Conservation (phyloP, 2,888 invertebrate species). For the Lochmaea crataegi region DNA sequence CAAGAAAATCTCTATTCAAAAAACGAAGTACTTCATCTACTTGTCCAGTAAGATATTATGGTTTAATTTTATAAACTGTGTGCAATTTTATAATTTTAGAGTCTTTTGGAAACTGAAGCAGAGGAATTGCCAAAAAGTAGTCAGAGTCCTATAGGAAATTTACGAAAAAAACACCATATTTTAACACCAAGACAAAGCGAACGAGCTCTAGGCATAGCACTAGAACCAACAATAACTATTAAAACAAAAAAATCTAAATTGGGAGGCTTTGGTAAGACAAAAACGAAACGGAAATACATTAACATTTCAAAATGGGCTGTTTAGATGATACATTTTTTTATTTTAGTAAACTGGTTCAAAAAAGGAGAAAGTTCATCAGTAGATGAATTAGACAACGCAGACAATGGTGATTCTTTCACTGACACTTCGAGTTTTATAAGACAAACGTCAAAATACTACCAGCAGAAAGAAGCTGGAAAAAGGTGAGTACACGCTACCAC, state of each 20-base stretch:
- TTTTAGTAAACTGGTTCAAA: conserved; percentile 70
- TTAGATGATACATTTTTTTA: not conserved
- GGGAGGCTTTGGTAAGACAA: conserved; percentile 76
- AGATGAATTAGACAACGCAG: conserved; percentile 69
- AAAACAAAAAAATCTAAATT: conserved; percentile 72
- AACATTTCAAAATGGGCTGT: no score
- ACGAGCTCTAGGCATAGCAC: conserved; percentile 74
- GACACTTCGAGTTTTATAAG: conserved; percentile 66
- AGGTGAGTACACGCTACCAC: conserved; percentile 41
- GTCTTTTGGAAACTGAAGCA: conserved; percentile 82
- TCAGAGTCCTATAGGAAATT: conserved; percentile 82
- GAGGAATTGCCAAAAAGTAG: conserved; percentile 80
- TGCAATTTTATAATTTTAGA: conserved; percentile 66
- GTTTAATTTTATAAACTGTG: conserved; percentile 16
- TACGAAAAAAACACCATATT: conserved; percentile 79
- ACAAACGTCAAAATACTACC: conserved; percentile 66
- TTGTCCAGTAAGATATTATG: conserved; percentile 74
- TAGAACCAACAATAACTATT: conserved; percentile 63
- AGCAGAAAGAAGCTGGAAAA: conserved; percentile 56
- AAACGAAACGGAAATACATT: not conserved
- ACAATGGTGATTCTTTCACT: conserved; percentile 62
- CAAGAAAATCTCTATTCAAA: conserved; percentile 86
- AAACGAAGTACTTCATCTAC: conserved; percentile 91
- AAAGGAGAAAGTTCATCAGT: conserved; percentile 65
- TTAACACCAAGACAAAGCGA: conserved; percentile 89